Evolutionary conservation across 2,113 vertebrate species (phyloP).

Genomic region (Albula goreensis): DNA sequence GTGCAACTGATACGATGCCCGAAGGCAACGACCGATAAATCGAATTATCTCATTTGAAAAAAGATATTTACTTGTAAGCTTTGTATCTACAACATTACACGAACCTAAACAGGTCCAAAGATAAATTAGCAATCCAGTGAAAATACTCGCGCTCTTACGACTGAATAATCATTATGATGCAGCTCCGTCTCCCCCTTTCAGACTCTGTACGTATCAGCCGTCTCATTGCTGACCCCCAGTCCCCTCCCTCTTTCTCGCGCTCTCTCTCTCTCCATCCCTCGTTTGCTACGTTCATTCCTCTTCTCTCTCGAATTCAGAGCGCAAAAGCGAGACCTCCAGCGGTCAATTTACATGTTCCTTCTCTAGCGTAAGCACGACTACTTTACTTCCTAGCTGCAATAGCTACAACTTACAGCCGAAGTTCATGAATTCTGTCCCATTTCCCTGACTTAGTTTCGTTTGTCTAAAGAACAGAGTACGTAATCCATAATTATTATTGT

Average conservation of each 20-base stretch:
- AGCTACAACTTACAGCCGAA: background rate
- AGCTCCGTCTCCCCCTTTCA: no score
- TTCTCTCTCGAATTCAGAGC: background rate
- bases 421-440: no score
- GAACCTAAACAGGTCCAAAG: background rate
- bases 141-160: background rate
- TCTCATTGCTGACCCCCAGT: background rate
- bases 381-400: background rate
- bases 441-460: background rate
- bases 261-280: constrained; percentile 14
- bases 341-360: background rate
- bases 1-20: background rate
- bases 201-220: background rate
- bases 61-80: background rate
- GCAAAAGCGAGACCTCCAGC: constrained; percentile 25
- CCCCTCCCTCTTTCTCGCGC: constrained; percentile 21
- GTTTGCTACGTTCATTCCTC: background rate
- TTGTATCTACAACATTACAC: background rate
- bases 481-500: background rate
- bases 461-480: background rate
- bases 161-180: background rate
- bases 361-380: background rate
- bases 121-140: background rate
- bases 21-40: background rate
- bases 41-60: background rate